Percentiles rank a stretch among this genome's conserved stretches.
Conservation (phyloP, 2,888 invertebrate genomes). For the Tholera decimalis region DNA sequence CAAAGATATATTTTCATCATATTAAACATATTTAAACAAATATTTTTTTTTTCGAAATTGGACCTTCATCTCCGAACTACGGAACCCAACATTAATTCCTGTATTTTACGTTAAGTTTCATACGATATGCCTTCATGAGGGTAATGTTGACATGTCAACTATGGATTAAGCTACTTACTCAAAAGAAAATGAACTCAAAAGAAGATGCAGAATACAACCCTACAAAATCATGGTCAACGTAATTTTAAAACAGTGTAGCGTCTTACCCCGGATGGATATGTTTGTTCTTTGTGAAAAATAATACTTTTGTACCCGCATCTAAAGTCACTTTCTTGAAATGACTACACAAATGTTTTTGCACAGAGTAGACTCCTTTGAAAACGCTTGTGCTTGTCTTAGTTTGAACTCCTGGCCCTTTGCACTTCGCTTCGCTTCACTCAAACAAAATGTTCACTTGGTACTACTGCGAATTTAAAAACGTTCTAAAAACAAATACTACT, state of each 20-base stretch:
- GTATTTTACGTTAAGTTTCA: too few species aligned
- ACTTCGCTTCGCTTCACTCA: conserved; percentile 15
- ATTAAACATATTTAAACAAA: too few species aligned
- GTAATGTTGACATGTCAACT: too few species aligned
- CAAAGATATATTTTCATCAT: too few species aligned
- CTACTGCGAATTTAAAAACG: neutral
- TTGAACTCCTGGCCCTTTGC: conserved; percentile 14
- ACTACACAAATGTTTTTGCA: conserved; percentile 57
- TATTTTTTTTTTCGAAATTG: too few species aligned
- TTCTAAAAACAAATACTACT: too few species aligned
- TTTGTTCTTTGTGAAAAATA: conserved; percentile 70
- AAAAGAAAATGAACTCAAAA: neutral
- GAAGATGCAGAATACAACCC: neutral
- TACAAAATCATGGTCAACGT: conserved; percentile 32
- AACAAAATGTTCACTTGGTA: conserved; percentile 1
- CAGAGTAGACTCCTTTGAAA: conserved; percentile 45
- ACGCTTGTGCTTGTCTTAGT: conserved; percentile 41
- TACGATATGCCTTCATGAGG: too few species aligned
- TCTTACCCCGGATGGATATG: conserved; percentile 70
- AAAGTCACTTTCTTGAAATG: conserved; percentile 63
- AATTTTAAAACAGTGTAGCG: conserved; percentile 52
- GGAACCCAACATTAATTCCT: too few species aligned
- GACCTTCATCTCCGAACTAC: too few species aligned
- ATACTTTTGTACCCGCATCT: conserved; percentile 70
- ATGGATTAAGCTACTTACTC: neutral